A percentile compares a stretch with the other conserved stretches of the same genome.
Evolutionary conservation across 2,113 vertebrate species (phyloP).

Genomic region (Myotis lucifugus): DNA sequence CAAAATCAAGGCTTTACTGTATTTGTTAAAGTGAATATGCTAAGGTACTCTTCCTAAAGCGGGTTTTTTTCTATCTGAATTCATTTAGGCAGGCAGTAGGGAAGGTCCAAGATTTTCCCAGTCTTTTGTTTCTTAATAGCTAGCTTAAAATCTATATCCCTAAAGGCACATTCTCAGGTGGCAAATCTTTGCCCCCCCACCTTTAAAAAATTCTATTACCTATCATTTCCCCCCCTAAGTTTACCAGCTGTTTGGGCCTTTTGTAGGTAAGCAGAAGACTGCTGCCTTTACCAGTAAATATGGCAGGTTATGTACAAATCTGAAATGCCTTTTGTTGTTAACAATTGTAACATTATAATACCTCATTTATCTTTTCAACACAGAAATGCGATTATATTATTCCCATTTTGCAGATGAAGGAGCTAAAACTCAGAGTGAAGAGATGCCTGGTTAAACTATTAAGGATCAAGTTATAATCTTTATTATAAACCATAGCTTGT

Average conservation of each 20-base stretch:
- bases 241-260: not conserved
- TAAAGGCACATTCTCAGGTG: not conserved
- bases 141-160: not conserved
- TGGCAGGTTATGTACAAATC: not conserved
- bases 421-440: not conserved
- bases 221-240: not conserved
- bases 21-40: not conserved
- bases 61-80: not conserved
- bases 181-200: not conserved
- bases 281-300: not conserved
- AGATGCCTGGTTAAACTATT: not conserved
- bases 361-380: conserved; percentile 12
- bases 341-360: not conserved
- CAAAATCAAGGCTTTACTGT: not conserved
- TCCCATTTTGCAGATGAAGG: conserved; percentile 8
- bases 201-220: not conserved
- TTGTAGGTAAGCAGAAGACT: conserved; percentile 13
- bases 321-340: conserved; percentile 22
- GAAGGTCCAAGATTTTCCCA: not conserved
- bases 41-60: not conserved
- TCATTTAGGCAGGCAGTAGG: too few species aligned
- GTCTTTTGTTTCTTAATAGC: not conserved
- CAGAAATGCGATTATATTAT: not conserved
- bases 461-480: conserved; percentile 7
- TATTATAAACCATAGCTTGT: conserved; percentile 17